These are phyloP conservation scores for Momotus momota DNA, from an alignment of 2,797 vertebrate genomes.

Conservation along the genomic window DNA sequence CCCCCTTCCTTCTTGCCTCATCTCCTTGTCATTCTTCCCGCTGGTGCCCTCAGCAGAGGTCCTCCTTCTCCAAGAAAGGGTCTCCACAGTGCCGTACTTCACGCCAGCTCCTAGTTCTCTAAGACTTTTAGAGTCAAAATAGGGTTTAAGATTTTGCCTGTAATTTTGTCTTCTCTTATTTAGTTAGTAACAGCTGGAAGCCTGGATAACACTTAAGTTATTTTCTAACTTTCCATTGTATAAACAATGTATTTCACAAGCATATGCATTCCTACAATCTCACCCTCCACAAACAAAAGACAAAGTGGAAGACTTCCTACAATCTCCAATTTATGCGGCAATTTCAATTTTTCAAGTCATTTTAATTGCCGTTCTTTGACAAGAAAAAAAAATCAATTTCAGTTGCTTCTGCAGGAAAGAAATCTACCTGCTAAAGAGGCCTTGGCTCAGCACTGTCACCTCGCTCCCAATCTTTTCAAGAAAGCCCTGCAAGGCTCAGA, in stretches of 20 bases:
- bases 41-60: neutral
- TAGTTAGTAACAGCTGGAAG: neutral
- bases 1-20: neutral
- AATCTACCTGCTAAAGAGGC: neutral
- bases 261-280: neutral
- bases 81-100: neutral
- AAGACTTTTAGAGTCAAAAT: neutral
- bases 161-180: neutral
- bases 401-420: neutral
- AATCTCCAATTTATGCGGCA: neutral
- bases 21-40: neutral
- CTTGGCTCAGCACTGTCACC: neutral
- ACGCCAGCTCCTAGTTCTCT: neutral
- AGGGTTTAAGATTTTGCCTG: neutral
- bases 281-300: neutral
- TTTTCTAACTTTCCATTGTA: neutral
- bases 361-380: neutral
- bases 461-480: neutral
- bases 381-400: neutral
- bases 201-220: neutral
- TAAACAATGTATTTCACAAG: neutral
- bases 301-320: neutral
- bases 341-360: neutral
- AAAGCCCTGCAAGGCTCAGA: neutral
- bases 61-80: neutral